These are phyloP conservation scores for Sminthurides bifidus DNA, from an alignment of 1,140 invertebrate genomes.

Conservation along the genomic window DNA sequence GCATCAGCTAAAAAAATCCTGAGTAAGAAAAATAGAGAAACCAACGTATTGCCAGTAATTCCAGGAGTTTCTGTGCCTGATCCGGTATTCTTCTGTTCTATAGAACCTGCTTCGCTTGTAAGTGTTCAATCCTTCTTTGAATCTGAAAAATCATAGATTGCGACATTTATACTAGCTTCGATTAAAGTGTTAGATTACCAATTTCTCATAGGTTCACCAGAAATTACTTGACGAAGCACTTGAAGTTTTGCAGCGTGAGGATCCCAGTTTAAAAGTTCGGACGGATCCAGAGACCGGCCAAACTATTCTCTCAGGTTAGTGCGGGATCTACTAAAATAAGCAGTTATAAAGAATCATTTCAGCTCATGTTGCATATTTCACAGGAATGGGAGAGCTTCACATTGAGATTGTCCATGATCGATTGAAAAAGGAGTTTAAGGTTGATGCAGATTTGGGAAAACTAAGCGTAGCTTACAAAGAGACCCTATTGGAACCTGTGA, in stretches of 20 bases:
- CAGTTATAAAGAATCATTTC: neutral
- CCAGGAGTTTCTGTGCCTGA: slow-evolving; percentile 62
- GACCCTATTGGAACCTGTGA: slow-evolving; percentile 44
- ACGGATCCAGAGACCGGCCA: slow-evolving; percentile 68
- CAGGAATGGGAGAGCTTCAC: slow-evolving; percentile 95
- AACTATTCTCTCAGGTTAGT: slow-evolving; percentile 60
- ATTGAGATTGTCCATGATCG: slow-evolving; percentile 86
- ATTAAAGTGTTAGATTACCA: neutral
- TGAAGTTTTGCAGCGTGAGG: slow-evolving; percentile 73
- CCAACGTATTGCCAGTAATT: slow-evolving; percentile 39
- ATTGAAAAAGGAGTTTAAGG: slow-evolving; percentile 74
- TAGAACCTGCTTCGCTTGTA: slow-evolving; percentile 74
- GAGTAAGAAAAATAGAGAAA: slow-evolving; percentile 19
- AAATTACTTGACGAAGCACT: slow-evolving; percentile 69
- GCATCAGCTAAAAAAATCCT: slow-evolving; percentile 46
- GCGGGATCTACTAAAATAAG: slow-evolving; percentile 5
- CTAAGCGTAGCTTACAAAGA: slow-evolving; percentile 92
- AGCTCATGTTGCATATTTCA: neutral
- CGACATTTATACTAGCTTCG: neutral
- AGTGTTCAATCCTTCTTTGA: neutral
- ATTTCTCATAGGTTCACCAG: slow-evolving; percentile 46
- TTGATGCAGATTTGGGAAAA: slow-evolving; percentile 83
- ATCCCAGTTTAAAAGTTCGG: slow-evolving; percentile 77
- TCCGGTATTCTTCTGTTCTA: slow-evolving; percentile 93
- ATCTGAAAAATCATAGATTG: neutral